These are phyloP conservation scores for Xiphydria camelus DNA, from an alignment of 2,888 invertebrate genomes.

Conservation along the genomic window DNA sequence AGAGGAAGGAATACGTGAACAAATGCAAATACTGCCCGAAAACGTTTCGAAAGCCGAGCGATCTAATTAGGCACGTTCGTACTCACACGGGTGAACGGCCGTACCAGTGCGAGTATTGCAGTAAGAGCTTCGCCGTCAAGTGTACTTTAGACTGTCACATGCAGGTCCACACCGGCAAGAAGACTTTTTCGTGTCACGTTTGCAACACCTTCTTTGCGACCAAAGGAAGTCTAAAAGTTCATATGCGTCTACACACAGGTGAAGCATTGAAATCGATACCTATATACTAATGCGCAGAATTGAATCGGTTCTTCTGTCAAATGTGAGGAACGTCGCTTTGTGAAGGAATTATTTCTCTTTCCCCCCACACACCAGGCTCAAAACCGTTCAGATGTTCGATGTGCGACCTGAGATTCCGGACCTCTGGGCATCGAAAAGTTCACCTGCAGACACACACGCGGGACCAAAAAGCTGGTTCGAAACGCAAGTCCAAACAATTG, in stretches of 20 bases:
- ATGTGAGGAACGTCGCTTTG: neutral
- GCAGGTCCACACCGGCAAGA: conserved; percentile 63
- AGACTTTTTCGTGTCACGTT: conserved; percentile 65
- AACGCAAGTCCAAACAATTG: conserved; percentile 29
- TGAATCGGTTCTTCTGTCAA: neutral
- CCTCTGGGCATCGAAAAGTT: conserved; percentile 68
- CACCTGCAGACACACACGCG: conserved; percentile 64
- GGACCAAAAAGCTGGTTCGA: conserved; percentile 33
- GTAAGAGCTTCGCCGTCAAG: conserved; percentile 66
- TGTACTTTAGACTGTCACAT: conserved; percentile 68
- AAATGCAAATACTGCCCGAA: conserved; percentile 65
- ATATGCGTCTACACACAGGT: conserved; percentile 69
- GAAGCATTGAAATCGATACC: conserved; percentile 14
- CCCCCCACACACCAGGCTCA: conserved; percentile 52
- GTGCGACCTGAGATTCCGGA: conserved; percentile 68
- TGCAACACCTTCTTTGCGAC: conserved; percentile 68
- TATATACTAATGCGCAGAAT: neutral
- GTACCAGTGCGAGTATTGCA: conserved; percentile 62
- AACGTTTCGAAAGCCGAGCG: conserved; percentile 70
- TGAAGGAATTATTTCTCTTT: neutral
- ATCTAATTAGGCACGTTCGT: conserved; percentile 67
- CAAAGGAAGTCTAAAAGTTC: conserved; percentile 69
- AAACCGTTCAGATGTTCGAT: conserved; percentile 66
- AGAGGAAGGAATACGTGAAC: conserved; percentile 54
- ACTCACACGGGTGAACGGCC: conserved; percentile 73